A percentile compares a stretch with the other conserved stretches of the same genome.
phyloP scores from a whole-genome alignment of 2,888 invertebrate species.

The Holacanthella duospinosa region DNA sequence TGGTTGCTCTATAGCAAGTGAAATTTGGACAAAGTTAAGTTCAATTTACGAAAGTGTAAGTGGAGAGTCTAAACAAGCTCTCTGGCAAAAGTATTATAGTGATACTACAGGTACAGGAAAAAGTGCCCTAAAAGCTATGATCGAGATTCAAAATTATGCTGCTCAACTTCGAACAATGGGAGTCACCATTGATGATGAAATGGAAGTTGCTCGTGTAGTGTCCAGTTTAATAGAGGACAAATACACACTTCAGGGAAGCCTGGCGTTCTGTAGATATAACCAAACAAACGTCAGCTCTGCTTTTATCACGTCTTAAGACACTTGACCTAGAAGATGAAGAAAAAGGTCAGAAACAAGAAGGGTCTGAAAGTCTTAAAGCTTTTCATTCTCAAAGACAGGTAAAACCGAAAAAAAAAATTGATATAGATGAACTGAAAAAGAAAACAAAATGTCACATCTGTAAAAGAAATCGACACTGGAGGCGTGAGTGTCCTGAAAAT shows the following conservation, averaged over 20 bases:
- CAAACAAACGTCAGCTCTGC: conserved; percentile 16
- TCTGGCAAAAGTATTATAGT: conserved; percentile 18
- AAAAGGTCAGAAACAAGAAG: not conserved
- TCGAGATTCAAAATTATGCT: conserved; percentile 21
- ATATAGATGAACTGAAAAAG: conserved; percentile 8
- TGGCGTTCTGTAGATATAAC: conserved; percentile 17
- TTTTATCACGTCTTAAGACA: conserved; percentile 16
- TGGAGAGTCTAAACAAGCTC: conserved; percentile 19
- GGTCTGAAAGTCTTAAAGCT: not conserved
- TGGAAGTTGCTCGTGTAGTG: conserved; percentile 15
- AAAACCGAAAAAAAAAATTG: conserved; percentile 1
- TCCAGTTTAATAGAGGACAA: conserved; percentile 17
- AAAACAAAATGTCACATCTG: conserved; percentile 10
- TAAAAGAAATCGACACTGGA: conserved; percentile 19
- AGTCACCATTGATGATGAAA: conserved; percentile 14
- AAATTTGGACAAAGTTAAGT: conserved; percentile 20
- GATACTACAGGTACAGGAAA: conserved; percentile 6
- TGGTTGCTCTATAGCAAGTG: conserved; percentile 15
- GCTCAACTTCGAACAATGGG: conserved; percentile 18
- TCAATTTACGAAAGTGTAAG: conserved; percentile 18
- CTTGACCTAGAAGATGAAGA: conserved; percentile 14
- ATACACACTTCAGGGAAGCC: conserved; percentile 22
- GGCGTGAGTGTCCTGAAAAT: conserved; percentile 13
- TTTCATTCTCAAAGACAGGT: not conserved
- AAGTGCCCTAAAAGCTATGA: conserved; percentile 19